Evolutionary conservation across 2,888 invertebrate genomes (phyloP).

Genomic region (Acronicta leporina): DNA sequence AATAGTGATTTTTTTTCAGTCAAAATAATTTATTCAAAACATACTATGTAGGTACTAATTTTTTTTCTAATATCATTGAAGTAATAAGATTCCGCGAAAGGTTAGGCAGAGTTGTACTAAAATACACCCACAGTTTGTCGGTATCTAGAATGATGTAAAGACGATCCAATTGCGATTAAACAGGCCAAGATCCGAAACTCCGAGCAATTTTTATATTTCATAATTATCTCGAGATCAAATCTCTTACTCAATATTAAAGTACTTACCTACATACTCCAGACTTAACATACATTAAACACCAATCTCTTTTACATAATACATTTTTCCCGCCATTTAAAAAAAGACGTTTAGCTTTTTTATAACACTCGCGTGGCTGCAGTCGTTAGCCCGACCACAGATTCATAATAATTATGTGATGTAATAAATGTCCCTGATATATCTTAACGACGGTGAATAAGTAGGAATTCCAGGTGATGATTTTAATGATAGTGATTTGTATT

Average conservation of each 20-base stretch:
- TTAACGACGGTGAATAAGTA: slow-evolving; percentile 25
- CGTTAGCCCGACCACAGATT: slow-evolving; percentile 28
- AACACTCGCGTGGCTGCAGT: slow-evolving; percentile 14
- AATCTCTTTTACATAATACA: slow-evolving; percentile 27
- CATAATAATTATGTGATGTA: slow-evolving; percentile 35
- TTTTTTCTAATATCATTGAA: too few species aligned
- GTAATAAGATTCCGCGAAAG: too few species aligned
- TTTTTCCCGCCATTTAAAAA: slow-evolving; percentile 16
- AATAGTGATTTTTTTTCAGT: too few species aligned
- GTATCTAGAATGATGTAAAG: too few species aligned
- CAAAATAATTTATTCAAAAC: too few species aligned
- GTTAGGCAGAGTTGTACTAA: too few species aligned
- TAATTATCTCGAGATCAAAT: not conserved
- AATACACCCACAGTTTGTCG: too few species aligned
- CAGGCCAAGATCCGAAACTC: too few species aligned
- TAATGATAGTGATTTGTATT: slow-evolving; percentile 21
- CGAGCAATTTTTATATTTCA: slow-evolving; percentile 6
- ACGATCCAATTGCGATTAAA: too few species aligned
- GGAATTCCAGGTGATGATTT: slow-evolving; percentile 7
- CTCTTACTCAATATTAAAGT: slow-evolving; percentile 9
- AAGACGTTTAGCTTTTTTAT: slow-evolving; percentile 11
- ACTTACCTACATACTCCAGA: not conserved
- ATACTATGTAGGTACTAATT: too few species aligned
- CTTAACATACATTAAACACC: slow-evolving; percentile 24
- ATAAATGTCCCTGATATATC: slow-evolving; percentile 29